A percentile compares a stretch with the other conserved stretches of the same genome.
Conservation (phyloP, 1,140 invertebrate species). For the Brachionus rubens region DNA sequence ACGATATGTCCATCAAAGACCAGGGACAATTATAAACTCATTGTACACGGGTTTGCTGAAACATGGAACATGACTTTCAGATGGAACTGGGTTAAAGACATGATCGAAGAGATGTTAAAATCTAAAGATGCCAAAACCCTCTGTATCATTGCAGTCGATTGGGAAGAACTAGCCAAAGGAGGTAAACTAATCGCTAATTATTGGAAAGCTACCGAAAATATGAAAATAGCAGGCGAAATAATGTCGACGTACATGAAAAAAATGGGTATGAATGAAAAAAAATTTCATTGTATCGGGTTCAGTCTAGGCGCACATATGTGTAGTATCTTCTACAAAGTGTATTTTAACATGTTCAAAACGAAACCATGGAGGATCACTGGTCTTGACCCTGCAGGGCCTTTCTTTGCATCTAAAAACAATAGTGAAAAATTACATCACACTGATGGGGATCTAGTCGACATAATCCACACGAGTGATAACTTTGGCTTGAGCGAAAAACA, state of each 20-base stretch:
- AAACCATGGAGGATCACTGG: slow-evolving; percentile 19
- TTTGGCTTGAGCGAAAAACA: slow-evolving; percentile 29
- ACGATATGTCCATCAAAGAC: no score
- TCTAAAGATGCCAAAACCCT: neutral
- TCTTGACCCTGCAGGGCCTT: slow-evolving; percentile 39
- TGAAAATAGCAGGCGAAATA: neutral
- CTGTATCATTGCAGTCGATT: slow-evolving; percentile 31
- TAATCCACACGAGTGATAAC: slow-evolving; percentile 14
- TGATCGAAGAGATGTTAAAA: slow-evolving; percentile 14
- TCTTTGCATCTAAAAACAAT: slow-evolving; percentile 7
- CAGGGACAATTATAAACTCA: slow-evolving; percentile 22
- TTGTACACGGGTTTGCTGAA: slow-evolving; percentile 45
- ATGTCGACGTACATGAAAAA: neutral
- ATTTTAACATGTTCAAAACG: neutral
- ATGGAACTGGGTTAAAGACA: slow-evolving; percentile 43
- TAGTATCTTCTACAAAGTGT: slow-evolving; percentile 20
- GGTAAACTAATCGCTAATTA: slow-evolving; percentile 29
- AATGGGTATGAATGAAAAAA: slow-evolving; percentile 13
- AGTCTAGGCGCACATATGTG: slow-evolving; percentile 45
- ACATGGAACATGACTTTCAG: slow-evolving; percentile 44
- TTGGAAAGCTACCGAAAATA: slow-evolving; percentile 34
- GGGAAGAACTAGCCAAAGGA: slow-evolving; percentile 7
- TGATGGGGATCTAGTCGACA: slow-evolving; percentile 40
- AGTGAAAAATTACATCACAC: neutral
- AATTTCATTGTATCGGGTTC: slow-evolving; percentile 47